phyloP scores from a whole-genome alignment of 2,797 vertebrate genomes.

The Artibeus lituratus region DNA sequence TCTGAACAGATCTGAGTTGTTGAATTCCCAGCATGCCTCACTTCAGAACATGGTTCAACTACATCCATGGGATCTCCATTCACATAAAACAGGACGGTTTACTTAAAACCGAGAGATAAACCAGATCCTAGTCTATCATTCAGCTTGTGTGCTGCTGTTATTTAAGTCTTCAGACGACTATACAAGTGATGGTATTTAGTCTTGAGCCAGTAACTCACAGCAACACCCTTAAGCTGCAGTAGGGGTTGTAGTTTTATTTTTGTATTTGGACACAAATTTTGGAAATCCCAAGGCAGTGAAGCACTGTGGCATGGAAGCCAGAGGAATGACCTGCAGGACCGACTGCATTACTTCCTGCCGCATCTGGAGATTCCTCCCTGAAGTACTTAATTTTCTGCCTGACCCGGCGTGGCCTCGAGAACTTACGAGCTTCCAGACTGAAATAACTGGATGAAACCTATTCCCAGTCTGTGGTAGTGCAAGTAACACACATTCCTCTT shows the following conservation, averaged over 20 bases:
- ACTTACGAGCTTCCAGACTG: conserved; percentile 41
- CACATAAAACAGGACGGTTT: neutral
- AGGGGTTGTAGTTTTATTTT: neutral
- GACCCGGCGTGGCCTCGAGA: conserved; percentile 38
- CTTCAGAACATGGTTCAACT: neutral
- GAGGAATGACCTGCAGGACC: neutral
- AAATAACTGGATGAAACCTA: conserved; percentile 10
- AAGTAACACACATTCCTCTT: neutral
- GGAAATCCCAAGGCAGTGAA: neutral
- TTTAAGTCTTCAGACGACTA: neutral
- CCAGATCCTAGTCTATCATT: neutral
- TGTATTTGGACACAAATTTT: neutral
- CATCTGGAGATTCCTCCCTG: conserved; percentile 46
- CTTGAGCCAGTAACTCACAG: neutral
- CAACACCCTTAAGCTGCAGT: neutral
- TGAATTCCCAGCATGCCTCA: neutral
- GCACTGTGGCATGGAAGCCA: neutral
- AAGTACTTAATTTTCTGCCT: conserved; percentile 41
- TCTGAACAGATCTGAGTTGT: neutral
- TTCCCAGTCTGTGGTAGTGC: neutral
- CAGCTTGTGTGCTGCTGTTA: neutral
- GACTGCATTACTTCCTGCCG: conserved; percentile 38
- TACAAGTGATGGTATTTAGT: neutral
- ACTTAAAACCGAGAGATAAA: neutral
- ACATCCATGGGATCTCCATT: neutral